phyloP scores from a whole-genome alignment of 2,113 vertebrate genomes.

The Callospermophilus lateralis region DNA sequence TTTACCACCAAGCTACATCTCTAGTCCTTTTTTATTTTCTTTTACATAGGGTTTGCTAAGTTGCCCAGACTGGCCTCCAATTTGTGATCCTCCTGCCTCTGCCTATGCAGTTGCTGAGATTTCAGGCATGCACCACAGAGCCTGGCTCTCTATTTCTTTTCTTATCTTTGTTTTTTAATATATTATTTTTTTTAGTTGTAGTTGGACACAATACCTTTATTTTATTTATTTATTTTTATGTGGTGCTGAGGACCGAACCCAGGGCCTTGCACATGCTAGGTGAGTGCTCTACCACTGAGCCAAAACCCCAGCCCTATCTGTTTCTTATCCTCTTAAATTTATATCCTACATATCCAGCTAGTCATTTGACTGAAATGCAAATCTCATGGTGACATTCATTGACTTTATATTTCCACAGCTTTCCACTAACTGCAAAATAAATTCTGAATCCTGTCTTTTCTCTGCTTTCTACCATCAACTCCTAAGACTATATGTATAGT shows the following conservation, averaged over 20 bases:
- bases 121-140: background rate
- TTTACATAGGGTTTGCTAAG: background rate
- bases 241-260: too few relatives aligned
- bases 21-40: background rate
- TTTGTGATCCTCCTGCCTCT: background rate
- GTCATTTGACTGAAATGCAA: background rate
- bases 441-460: background rate
- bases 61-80: background rate
- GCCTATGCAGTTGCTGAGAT: background rate
- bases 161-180: too few relatives aligned
- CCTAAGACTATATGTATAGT: background rate
- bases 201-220: too few relatives aligned
- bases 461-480: background rate
- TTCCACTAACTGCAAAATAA: background rate
- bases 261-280: too few relatives aligned
- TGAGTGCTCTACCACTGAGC: too few relatives aligned
- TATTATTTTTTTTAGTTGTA: too few relatives aligned
- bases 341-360: background rate
- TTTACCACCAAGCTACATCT: background rate
- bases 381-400: background rate
- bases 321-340: background rate
- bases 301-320: too few relatives aligned
- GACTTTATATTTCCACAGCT: background rate
- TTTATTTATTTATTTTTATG: too few relatives aligned
- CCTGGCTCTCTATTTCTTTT: background rate